Percentiles rank a stretch among this genome's conserved stretches.
Evolutionary conservation across 2,888 invertebrate species (phyloP).

Genomic region (Andrena marginata): DNA sequence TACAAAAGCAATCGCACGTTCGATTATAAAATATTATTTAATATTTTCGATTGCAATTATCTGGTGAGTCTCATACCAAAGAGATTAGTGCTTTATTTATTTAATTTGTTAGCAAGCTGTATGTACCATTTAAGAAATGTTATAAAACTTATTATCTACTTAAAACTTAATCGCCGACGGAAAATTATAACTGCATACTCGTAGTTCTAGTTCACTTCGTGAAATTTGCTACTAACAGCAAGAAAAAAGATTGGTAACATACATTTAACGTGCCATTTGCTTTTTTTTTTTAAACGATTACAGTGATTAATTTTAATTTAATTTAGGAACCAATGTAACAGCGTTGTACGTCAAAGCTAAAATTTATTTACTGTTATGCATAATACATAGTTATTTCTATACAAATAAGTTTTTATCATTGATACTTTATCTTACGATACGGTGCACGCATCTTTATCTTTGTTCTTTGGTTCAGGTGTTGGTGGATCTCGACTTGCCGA

Average conservation of each 20-base stretch:
- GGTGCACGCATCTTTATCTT: not conserved
- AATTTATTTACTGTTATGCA: conserved; percentile 62
- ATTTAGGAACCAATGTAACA: conserved; percentile 69
- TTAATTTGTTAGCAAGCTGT: conserved; percentile 62
- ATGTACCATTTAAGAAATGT: conserved; percentile 51
- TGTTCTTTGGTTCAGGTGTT: too few relatives aligned
- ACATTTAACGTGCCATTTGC: conserved; percentile 68
- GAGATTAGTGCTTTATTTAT: conserved; percentile 78
- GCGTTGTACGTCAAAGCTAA: conserved; percentile 60
- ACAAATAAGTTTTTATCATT: conserved; percentile 33
- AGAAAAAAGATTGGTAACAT: conserved; percentile 13
- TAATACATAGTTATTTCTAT: conserved; percentile 45
- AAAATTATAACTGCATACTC: conserved; percentile 11
- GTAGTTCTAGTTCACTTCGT: conserved; percentile 23
- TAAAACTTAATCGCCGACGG: conserved; percentile 5
- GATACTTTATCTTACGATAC: conserved; percentile 1
- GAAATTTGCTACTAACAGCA: conserved; percentile 2
- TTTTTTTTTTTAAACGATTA: conserved; percentile 56
- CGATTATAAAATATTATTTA: conserved; percentile 22
- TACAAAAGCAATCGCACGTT: conserved; percentile 4
- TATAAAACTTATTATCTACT: conserved; percentile 45
- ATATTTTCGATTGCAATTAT: conserved; percentile 43
- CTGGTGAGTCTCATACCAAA: conserved; percentile 77
- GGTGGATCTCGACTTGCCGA: rapidly evolving
- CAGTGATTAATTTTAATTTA: conserved; percentile 59